Percentiles rank a stretch among this genome's conserved stretches.
phyloP scores from a whole-genome alignment of 2,888 invertebrate species.

The Sceliomorpha sp. region DNA sequence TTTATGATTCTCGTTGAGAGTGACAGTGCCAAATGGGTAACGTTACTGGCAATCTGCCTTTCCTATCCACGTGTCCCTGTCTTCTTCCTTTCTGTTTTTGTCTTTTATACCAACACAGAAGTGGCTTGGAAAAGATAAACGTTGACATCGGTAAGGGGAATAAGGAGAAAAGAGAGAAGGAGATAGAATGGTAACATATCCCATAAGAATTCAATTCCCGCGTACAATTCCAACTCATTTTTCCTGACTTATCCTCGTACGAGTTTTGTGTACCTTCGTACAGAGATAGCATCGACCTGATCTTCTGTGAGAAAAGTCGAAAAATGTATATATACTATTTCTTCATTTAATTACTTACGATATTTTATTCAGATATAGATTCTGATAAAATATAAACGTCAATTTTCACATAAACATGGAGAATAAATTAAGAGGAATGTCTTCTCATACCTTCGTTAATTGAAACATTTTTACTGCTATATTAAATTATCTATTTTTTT shows the following conservation, averaged over 20 bases:
- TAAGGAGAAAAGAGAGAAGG: background rate
- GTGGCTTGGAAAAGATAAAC: too few relatives aligned
- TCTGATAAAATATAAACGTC: too few relatives aligned
- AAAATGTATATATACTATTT: background rate
- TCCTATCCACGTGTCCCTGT: background rate
- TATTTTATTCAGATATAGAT: too few relatives aligned
- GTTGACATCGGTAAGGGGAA: too few relatives aligned
- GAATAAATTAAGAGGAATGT: too few relatives aligned
- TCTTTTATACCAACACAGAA: background rate
- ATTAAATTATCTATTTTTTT: too few relatives aligned
- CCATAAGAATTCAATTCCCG: constrained; percentile 5
- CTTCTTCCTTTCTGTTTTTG: background rate
- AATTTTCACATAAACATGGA: too few relatives aligned
- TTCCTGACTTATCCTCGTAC: background rate
- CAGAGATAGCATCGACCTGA: too few relatives aligned
- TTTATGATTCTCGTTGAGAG: background rate
- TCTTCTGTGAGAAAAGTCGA: background rate
- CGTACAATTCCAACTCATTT: background rate
- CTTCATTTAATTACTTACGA: too few relatives aligned
- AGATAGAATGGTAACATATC: background rate
- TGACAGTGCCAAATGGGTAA: background rate
- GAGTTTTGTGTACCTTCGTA: too few relatives aligned
- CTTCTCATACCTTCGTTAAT: too few relatives aligned
- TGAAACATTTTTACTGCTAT: too few relatives aligned
- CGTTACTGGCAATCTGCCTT: background rate